A percentile compares a stretch with the other conserved stretches of the same genome.
phyloP scores from a whole-genome alignment of 2,888 invertebrate species.

The Timema podura region DNA sequence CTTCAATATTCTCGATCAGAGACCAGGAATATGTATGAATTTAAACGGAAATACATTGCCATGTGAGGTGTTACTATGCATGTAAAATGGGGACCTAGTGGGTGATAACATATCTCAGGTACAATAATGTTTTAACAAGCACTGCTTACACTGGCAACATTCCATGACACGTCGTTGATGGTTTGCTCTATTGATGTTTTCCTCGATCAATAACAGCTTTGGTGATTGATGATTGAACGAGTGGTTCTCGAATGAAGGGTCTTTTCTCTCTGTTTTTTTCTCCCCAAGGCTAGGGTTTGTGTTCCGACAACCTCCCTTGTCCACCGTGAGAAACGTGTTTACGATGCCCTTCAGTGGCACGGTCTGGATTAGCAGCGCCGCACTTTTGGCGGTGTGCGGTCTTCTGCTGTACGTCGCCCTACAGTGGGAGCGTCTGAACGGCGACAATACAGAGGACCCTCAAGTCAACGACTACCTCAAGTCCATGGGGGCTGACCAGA shows the following conservation, averaged over 20 bases:
- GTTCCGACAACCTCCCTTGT: slow-evolving; percentile 28
- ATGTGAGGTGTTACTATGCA: no score
- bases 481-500: neutral
- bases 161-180: no score
- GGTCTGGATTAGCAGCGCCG: slow-evolving; percentile 23
- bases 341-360: slow-evolving; percentile 25
- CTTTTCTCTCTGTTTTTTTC: slow-evolving; percentile 38
- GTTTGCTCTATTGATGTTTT: no score
- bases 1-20: no score
- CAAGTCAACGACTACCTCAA: neutral
- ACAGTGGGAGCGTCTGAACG: slow-evolving; percentile 16
- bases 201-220: no score
- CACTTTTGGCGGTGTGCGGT: slow-evolving; percentile 19
- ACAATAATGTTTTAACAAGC: no score
- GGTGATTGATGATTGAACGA: neutral
- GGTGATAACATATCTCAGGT: no score
- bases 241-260: neutral
- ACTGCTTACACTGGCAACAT: no score
- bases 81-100: no score
- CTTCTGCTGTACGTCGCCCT: slow-evolving; percentile 15
- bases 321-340: slow-evolving; percentile 27
- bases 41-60: no score
- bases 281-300: slow-evolving; percentile 21
- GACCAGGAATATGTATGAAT: no score
- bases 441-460: neutral